Evolutionary conservation across 2,888 invertebrate genomes (phyloP).

Genomic region (Aromia moschata): DNA sequence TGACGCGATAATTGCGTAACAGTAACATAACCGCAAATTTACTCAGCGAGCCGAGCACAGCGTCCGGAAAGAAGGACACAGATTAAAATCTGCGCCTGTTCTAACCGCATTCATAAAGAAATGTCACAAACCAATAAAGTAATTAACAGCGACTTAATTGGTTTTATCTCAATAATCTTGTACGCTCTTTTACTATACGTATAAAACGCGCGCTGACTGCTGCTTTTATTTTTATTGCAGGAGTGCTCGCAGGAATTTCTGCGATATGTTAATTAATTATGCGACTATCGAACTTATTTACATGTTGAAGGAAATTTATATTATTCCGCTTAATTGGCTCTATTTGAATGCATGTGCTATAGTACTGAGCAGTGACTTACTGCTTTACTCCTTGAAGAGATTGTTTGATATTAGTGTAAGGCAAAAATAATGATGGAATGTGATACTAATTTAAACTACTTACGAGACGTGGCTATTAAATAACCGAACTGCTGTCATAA

Average conservation of each 20-base stretch:
- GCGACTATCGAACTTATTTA: slow-evolving; percentile 8
- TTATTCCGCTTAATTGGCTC: no score
- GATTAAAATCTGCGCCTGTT: slow-evolving; percentile 39
- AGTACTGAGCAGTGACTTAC: no score
- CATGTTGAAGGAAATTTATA: slow-evolving; percentile 1
- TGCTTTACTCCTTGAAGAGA: no score
- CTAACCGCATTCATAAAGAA: slow-evolving; percentile 47
- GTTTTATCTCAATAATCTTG: slow-evolving; percentile 42
- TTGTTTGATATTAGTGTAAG: no score
- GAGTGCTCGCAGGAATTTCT: slow-evolving; percentile 11
- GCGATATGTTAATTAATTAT: slow-evolving; percentile 20
- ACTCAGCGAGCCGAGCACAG: slow-evolving; percentile 27
- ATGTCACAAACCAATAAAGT: slow-evolving; percentile 50
- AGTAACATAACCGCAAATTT: slow-evolving; percentile 25
- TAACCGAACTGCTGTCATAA: no score
- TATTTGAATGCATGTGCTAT: no score
- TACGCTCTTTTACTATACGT: slow-evolving; percentile 8
- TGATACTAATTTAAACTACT: no score
- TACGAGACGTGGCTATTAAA: no score
- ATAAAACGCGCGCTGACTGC: slow-evolving; percentile 13
- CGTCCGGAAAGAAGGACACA: slow-evolving; percentile 28
- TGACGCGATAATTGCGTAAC: no score
- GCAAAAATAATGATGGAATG: no score
- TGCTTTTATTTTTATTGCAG: slow-evolving; percentile 8
- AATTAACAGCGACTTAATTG: slow-evolving; percentile 51